Evolutionary conservation across 2,888 invertebrate genomes (phyloP).

Genomic region (Scelioninae gen. 2): DNA sequence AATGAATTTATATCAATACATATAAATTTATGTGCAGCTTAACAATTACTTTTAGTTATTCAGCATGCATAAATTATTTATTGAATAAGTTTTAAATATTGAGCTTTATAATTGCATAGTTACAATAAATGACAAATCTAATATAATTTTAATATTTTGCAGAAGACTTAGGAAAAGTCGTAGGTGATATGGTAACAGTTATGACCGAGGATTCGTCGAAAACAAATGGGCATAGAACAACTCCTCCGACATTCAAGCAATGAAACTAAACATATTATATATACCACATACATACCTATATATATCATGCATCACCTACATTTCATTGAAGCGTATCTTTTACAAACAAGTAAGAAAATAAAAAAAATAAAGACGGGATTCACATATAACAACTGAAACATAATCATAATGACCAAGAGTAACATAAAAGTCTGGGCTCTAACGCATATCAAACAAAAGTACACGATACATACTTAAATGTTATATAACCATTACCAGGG

Average conservation of each 20-base stretch:
- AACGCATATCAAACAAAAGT: conserved; percentile 73
- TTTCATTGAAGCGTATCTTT: conserved; percentile 51
- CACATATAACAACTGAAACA: conserved; percentile 58
- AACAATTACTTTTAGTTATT: no score
- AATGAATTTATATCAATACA: no score
- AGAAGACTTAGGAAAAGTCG: conserved; percentile 91
- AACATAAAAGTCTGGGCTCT: conserved; percentile 71
- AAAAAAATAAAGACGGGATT: conserved; percentile 40
- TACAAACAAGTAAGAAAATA: conserved; percentile 41
- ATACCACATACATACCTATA: conserved; percentile 45
- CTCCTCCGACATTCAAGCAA: conserved; percentile 73
- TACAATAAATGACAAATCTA: conserved; percentile 3
- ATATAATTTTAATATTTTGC: conserved; percentile 66
- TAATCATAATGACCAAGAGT: conserved; percentile 69
- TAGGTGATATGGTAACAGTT: conserved; percentile 91
- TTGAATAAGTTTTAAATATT: background rate
- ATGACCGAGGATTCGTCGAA: conserved; percentile 84
- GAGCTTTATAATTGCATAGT: background rate
- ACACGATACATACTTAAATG: conserved; percentile 50
- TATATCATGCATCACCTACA: conserved; percentile 50
- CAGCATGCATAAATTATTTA: background rate
- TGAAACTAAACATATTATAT: conserved; percentile 59
- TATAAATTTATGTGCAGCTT: no score
- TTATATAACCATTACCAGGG: conserved; percentile 57
- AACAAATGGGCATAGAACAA: conserved; percentile 71